phyloP scores from a whole-genome alignment of 2,888 invertebrate genomes.

The Cerceris rybyensis region DNA sequence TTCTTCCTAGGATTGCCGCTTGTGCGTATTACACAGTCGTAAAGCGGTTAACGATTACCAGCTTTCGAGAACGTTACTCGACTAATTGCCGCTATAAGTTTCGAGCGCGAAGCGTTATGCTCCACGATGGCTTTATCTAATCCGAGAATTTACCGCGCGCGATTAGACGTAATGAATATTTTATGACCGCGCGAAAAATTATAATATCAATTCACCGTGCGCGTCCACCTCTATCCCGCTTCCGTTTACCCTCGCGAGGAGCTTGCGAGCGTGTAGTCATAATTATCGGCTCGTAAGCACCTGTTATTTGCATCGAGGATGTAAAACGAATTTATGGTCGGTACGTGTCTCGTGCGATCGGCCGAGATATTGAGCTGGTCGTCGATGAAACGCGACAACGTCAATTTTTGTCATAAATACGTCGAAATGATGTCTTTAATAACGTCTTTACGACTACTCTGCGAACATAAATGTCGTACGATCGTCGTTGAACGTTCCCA shows the following conservation, averaged over 20 bases:
- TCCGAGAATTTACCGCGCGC: background rate
- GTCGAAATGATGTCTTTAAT: background rate
- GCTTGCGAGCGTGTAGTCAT: background rate
- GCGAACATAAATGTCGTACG: no score
- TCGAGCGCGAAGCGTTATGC: background rate
- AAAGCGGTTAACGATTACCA: background rate
- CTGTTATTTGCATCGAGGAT: conserved; percentile 23
- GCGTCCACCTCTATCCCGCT: background rate
- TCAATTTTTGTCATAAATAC: conserved; percentile 17
- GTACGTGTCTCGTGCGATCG: background rate
- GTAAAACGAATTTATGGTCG: conserved; percentile 22
- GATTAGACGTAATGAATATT: conserved; percentile 2
- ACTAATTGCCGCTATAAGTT: background rate
- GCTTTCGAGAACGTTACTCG: background rate
- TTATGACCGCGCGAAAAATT: conserved; percentile 5
- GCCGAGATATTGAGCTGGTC: conserved; percentile 10
- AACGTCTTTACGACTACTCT: no score
- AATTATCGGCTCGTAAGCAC: conserved; percentile 7
- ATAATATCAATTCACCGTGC: conserved; percentile 6
- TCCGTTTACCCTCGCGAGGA: background rate
- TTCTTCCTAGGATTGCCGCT: background rate
- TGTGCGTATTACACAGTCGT: background rate
- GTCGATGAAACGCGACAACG: conserved; percentile 8
- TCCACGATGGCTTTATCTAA: background rate
- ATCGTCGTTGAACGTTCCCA: no score